Conservation (phyloP, 2,113 vertebrate genomes). For the Antechinus stuartii region DNA sequence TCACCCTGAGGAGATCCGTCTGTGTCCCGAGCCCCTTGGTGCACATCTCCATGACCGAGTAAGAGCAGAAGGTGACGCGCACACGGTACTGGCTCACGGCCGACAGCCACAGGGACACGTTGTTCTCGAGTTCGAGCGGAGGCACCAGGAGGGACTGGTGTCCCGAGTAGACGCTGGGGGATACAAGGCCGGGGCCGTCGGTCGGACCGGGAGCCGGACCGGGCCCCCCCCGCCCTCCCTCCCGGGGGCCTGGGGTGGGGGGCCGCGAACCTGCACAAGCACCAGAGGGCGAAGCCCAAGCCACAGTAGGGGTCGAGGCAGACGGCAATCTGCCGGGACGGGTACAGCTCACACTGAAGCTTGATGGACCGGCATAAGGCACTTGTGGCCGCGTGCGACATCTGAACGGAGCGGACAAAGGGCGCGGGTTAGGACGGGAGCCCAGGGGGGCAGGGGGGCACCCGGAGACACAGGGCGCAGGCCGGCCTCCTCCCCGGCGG, state of each 20-base stretch:
- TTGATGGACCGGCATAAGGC: constrained; percentile 98
- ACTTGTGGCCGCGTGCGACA: constrained; percentile 96
- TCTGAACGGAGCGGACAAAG: constrained; percentile 82
- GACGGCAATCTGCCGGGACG: constrained; percentile 96
- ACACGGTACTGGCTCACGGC: constrained; percentile 97
- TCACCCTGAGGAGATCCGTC: constrained; percentile 92
- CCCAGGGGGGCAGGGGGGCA: neutral
- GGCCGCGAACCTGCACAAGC: constrained; percentile 93
- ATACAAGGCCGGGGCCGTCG: neutral
- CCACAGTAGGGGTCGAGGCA: constrained; percentile 98
- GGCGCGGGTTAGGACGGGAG: neutral
- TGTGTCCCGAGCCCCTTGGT: constrained; percentile 95
- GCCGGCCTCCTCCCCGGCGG: neutral
- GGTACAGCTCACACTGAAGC: constrained; percentile 97
- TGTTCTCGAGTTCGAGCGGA: constrained; percentile 95
- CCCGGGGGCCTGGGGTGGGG: neutral
- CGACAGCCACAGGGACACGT: constrained; percentile 94
- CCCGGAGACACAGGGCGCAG: neutral
- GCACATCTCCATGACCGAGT: constrained; percentile 99
- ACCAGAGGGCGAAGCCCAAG: constrained; percentile 98
- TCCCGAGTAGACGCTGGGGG: constrained; percentile 88
- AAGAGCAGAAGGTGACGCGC: constrained; percentile 96
- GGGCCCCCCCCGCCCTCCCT: neutral
- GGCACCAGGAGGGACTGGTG: constrained; percentile 97
- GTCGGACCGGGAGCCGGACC: neutral